These are phyloP conservation scores for Kobus ellipsiprymnus DNA, from an alignment of 2,113 vertebrate species.

Conservation along the genomic window DNA sequence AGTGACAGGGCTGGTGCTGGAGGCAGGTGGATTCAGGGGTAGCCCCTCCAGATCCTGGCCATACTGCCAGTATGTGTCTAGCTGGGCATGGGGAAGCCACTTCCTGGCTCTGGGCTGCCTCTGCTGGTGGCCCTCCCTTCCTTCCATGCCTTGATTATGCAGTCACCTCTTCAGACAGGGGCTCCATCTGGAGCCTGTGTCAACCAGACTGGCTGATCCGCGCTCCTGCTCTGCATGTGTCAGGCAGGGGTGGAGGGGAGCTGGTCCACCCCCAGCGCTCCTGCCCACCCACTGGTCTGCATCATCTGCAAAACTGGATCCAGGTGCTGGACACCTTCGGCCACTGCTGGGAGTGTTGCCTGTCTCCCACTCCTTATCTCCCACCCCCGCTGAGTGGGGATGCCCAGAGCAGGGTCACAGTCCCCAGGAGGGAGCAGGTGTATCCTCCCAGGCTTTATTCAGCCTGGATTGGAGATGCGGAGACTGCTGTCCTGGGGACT, in stretches of 20 bases:
- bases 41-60: not conserved
- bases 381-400: not conserved
- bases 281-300: not conserved
- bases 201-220: not conserved
- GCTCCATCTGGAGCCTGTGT: not conserved
- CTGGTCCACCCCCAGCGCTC: not conserved
- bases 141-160: not conserved
- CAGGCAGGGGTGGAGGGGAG: not conserved
- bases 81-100: not conserved
- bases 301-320: not conserved
- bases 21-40: not conserved
- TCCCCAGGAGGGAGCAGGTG: not conserved
- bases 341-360: not conserved
- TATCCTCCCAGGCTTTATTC: not conserved
- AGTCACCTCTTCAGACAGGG: not conserved
- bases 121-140: not conserved
- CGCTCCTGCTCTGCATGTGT: not conserved
- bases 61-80: not conserved
- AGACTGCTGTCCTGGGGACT: not conserved
- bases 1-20: too few relatives aligned
- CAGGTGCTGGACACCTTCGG: not conserved
- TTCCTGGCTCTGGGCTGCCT: not conserved
- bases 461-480: not conserved
- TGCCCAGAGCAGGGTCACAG: not conserved
- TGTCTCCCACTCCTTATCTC: not conserved